Evolutionary conservation across 2,113 vertebrate genomes (phyloP), one percentile per base, ranked within the genome.

Genomic region (Mesitornis unicolor): DNA sequence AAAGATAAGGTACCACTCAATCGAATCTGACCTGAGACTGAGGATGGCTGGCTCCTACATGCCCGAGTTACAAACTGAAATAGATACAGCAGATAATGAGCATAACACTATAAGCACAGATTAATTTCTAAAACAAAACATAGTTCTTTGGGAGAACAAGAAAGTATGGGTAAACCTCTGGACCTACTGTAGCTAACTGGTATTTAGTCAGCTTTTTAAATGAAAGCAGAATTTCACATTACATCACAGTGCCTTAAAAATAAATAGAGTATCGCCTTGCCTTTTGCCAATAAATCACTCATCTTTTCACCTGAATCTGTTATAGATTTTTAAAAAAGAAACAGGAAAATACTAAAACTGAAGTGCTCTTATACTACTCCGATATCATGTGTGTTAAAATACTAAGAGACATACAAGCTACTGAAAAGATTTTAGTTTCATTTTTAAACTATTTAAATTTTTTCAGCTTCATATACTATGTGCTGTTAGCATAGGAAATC

Each of bases 21-120:
- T 48, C 38, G 25, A 97, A 84, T 94, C 89, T 89, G 74, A 93
- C 89, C 91, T 89, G 94, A 97, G 95, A 95, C 1, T 1, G 6
- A 87, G 29, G 42, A 82, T 53, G 51, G 77, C 73, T 71, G 81
- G 69, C 78, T 96, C 61, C 63, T 79, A 67, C 63, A 36, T 35
- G 71, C 35, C 65, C 28, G 50, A 84, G 42, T 45, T 76, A 76
- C 50, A 59, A 19, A 83, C 20, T 45, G 64, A 65, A 64, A 80
- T 11, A 87, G 82, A 95, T 63, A 89, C 3, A 89, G 67, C 26
- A 93, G 67, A 56, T 69, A 93, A 87, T 29, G 87, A 86, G 40
- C 59, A 36, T 31, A 88, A 56, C 31, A 54, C 42, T 61, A 12
- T 16, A 84, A 75, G 35, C 70, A 76, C 42, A 43, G 16, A 84